These are phyloP conservation scores for Ciconia nigra DNA, from an alignment of 2,797 vertebrate genomes.

Conservation along the genomic window DNA sequence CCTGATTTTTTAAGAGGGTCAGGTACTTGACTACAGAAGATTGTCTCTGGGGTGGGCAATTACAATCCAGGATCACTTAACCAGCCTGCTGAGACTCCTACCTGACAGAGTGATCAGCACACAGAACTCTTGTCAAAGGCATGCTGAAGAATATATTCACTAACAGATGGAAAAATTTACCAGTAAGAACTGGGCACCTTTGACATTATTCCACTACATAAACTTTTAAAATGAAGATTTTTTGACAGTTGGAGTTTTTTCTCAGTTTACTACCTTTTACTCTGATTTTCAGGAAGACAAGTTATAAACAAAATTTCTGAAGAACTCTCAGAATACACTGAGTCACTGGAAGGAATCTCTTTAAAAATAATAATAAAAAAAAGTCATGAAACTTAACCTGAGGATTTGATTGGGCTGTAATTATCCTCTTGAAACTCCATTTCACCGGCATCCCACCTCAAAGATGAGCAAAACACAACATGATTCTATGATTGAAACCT, in stretches of 20 bases:
- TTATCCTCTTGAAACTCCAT: slow-evolving; percentile 57
- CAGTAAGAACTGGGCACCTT: not conserved
- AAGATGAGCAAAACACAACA: slow-evolving; percentile 53
- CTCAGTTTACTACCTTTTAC: not conserved
- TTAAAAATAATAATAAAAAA: not conserved
- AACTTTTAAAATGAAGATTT: not conserved
- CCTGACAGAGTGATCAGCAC: not conserved
- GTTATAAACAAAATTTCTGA: not conserved
- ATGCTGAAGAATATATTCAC: not conserved
- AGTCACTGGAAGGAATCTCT: not conserved
- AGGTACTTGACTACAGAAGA: not conserved
- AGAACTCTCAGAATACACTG: not conserved
- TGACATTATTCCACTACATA: not conserved
- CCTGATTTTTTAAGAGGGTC: not conserved
- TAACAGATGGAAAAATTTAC: not conserved
- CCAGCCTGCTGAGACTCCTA: not conserved
- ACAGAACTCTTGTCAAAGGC: not conserved
- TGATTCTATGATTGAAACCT: slow-evolving; percentile 54
- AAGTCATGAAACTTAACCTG: slow-evolving; percentile 2
- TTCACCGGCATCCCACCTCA: slow-evolving; percentile 9
- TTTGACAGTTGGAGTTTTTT: not conserved
- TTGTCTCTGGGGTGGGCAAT: not conserved
- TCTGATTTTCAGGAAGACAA: not conserved
- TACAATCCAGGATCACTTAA: not conserved
- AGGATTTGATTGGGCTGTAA: slow-evolving; percentile 48